Conservation (phyloP, 1,140 invertebrate species). For the Charaxes varanes region DNA sequence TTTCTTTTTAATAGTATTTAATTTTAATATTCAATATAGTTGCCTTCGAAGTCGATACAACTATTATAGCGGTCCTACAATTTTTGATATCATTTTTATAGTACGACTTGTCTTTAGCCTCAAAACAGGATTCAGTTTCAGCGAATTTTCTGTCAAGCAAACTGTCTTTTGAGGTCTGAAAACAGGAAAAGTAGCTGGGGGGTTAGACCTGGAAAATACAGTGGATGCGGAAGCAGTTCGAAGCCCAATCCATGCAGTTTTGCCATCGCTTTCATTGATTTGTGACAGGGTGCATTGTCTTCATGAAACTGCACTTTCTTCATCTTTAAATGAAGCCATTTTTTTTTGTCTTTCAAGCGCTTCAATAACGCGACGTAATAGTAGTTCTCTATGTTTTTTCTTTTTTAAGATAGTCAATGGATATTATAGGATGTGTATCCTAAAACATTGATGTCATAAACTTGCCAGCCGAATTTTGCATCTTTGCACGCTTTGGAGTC, state of each 20-base stretch:
- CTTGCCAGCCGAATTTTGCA: no score
- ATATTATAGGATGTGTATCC: no score
- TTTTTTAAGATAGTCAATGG: no score
- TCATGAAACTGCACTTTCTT: slow-evolving; percentile 55
- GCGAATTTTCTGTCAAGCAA: not conserved
- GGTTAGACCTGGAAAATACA: slow-evolving; percentile 11
- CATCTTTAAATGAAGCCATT: slow-evolving; percentile 34
- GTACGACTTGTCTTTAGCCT: slow-evolving; percentile 1
- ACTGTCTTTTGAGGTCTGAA: no score
- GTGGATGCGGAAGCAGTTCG: slow-evolving; percentile 32
- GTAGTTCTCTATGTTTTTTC: slow-evolving; percentile 17
- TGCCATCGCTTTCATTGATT: slow-evolving; percentile 31
- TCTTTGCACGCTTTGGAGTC: no score
- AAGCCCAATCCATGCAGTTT: slow-evolving; percentile 49
- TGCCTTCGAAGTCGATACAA: no score
- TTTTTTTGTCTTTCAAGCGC: slow-evolving; percentile 19
- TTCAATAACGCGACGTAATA: slow-evolving; percentile 20
- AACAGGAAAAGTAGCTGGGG: no score
- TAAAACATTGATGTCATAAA: no score
- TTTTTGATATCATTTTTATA: slow-evolving; percentile 1
- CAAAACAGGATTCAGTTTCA: not conserved
- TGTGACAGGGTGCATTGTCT: slow-evolving; percentile 47
- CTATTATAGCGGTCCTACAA: no score
- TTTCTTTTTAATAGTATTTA: no score
- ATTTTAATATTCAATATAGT: no score